A percentile compares a stretch with the other conserved stretches of the same genome.
phyloP scores from a whole-genome alignment of 1,140 invertebrate genomes.

The Drosophila funebris region DNA sequence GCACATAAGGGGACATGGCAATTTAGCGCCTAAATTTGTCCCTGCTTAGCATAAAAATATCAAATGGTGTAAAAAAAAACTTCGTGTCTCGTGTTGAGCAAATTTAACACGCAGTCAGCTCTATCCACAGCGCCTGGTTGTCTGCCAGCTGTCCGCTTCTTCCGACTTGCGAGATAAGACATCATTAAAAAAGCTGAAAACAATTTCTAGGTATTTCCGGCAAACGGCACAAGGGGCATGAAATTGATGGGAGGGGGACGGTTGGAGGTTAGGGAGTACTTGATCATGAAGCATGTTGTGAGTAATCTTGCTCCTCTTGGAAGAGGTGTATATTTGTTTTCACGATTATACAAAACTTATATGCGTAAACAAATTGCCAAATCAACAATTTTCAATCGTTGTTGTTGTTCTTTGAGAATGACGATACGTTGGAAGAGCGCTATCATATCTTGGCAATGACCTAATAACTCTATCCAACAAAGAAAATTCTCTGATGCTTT shows the following conservation, averaged over 20 bases:
- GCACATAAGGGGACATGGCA: too few relatives aligned
- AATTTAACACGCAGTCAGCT: neutral
- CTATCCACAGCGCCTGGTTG: conserved; percentile 13
- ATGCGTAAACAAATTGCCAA: conserved; percentile 18
- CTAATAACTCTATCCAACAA: conserved; percentile 20
- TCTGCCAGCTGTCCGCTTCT: conserved; percentile 3
- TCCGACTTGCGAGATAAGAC: conserved; percentile 5
- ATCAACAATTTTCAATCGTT: conserved; percentile 7
- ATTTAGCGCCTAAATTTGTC: too few relatives aligned
- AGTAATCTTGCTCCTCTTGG: conserved; percentile 1
- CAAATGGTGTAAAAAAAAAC: neutral
- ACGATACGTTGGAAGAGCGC: too few relatives aligned
- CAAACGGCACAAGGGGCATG: too few relatives aligned
- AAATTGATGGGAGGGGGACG: neutral
- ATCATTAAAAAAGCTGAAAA: neutral
- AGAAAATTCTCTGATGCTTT: neutral
- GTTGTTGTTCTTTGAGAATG: too few relatives aligned
- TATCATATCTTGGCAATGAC: conserved; percentile 34
- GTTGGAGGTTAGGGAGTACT: too few relatives aligned
- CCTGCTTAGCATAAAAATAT: too few relatives aligned
- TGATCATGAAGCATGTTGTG: too few relatives aligned
- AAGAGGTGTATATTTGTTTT: conserved; percentile 14
- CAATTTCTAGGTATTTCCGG: too few relatives aligned
- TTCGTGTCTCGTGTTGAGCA: too few relatives aligned
- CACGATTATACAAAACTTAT: conserved; percentile 15